phyloP scores from a whole-genome alignment of 2,113 vertebrate genomes.

The Electrona antarctica region DNA sequence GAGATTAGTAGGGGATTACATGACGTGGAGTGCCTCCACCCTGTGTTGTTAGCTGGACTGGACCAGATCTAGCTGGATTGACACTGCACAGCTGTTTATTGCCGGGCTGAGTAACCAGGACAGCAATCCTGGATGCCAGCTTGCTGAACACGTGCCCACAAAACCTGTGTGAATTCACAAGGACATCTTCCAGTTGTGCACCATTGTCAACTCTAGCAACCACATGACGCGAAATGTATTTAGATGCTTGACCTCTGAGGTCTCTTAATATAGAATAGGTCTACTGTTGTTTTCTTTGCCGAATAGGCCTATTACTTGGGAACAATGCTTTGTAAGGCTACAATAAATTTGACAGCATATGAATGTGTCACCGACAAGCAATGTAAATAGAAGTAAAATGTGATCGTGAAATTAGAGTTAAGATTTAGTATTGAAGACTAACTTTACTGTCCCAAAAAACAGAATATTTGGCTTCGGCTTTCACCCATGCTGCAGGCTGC shows the following conservation, averaged over 20 bases:
- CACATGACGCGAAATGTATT: constrained; percentile 10
- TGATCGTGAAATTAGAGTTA: constrained; percentile 8
- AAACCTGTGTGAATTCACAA: constrained; percentile 39
- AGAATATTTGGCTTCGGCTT: too few species aligned
- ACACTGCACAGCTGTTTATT: constrained; percentile 40
- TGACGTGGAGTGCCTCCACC: constrained; percentile 43
- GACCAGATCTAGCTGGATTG: constrained; percentile 48
- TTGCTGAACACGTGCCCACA: constrained; percentile 4
- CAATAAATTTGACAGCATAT: constrained; percentile 48
- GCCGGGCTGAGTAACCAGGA: constrained; percentile 60
- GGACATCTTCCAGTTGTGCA: constrained; percentile 42
- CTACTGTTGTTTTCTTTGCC: constrained; percentile 5
- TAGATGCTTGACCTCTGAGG: constrained; percentile 52
- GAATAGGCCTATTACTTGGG: constrained; percentile 14
- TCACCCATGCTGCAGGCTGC: too few species aligned
- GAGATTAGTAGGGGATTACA: constrained; percentile 57
- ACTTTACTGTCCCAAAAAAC: too few species aligned
- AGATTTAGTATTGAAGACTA: too few species aligned
- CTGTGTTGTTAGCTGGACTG: constrained; percentile 52
- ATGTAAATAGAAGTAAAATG: constrained; percentile 29
- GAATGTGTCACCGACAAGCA: constrained; percentile 55
- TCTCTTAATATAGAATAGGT: constrained; percentile 57
- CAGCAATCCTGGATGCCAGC: constrained; percentile 66
- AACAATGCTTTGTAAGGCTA: constrained; percentile 17
- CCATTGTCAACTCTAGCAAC: constrained; percentile 26